Evolutionary conservation across 2,113 vertebrate genomes (phyloP).

Genomic region (Chaetodon trifascialis): DNA sequence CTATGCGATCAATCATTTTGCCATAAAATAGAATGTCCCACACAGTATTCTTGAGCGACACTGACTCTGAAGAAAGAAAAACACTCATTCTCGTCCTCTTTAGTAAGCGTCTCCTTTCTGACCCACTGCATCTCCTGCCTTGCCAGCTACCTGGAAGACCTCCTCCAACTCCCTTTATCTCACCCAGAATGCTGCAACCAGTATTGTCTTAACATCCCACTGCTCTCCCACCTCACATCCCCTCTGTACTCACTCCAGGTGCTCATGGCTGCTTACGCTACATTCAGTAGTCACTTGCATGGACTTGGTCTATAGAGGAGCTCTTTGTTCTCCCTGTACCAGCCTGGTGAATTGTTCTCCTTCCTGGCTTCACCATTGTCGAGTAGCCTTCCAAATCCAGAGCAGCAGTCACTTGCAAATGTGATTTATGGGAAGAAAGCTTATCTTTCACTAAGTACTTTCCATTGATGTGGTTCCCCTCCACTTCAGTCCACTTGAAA

Average conservation of each 20-base stretch:
- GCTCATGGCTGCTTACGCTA: background rate
- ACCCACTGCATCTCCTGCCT: background rate
- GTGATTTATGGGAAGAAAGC: background rate
- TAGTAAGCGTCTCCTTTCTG: background rate
- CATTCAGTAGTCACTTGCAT: background rate
- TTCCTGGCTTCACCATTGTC: background rate
- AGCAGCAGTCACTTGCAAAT: background rate
- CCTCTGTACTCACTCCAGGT: background rate
- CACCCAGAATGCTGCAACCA: background rate
- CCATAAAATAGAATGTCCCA: background rate
- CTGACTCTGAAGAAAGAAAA: background rate
- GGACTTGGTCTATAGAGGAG: background rate
- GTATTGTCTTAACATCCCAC: background rate
- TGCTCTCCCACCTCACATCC: background rate
- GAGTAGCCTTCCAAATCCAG: background rate
- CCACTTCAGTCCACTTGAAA: background rate
- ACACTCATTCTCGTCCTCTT: background rate
- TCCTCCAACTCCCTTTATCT: background rate
- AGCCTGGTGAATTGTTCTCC: background rate
- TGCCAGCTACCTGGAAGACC: background rate
- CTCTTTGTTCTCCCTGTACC: background rate
- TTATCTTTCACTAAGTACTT: background rate
- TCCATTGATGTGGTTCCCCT: background rate
- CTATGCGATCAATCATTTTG: background rate
- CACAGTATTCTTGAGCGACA: background rate